Evolutionary conservation across 2,797 vertebrate species (phyloP), one percentile per base, ranked within the genome.

Genomic region (Apogon talboti): DNA sequence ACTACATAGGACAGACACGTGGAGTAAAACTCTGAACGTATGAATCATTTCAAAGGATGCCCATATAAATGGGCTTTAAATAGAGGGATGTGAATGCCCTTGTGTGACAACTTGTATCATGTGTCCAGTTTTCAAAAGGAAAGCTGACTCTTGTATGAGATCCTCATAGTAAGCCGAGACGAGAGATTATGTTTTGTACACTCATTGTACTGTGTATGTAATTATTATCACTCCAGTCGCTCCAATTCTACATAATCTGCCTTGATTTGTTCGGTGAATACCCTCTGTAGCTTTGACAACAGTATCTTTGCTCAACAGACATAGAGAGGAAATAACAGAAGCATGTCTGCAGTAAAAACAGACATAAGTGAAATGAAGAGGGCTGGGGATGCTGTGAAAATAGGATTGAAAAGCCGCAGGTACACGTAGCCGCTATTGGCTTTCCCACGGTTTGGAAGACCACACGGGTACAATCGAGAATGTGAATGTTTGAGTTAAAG

Each of bases 201-300:
- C 69, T 76, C 56, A 37, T 38, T 77, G 57, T 78, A 58, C 37
- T 74, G 57, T 77, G 55, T 57, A 28, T 58, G 2, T 42, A 71
- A 71, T 76, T 71, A 42, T 53, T 61, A 19, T 44, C 50, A 14
- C 48, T 24, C n/a, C 48, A 50, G 33, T 61, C 33, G 41, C 54
- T 42, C 44, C 18, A 42, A 12, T 69, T 58, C 45, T 57, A 21
- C 18, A 55, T 71, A 59, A 60, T 46, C 72, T 66, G 63, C 74
- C 76, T 79, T 59, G 56, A 37, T 47, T 42, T 61, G 52, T 71
- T 72, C 68, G 66, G 55, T 12, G 37, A 48, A 48, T 30, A 51
- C 51, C 65, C 44, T 75, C 13, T 54, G 30, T 41, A 56, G 41
- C 53, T 76, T 55, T 4, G 28, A 12, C 33, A 66, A 61, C 19